Base-by-base conservation (phyloP, 1,140 invertebrate species). In the Onthophagus taurus region DNA sequence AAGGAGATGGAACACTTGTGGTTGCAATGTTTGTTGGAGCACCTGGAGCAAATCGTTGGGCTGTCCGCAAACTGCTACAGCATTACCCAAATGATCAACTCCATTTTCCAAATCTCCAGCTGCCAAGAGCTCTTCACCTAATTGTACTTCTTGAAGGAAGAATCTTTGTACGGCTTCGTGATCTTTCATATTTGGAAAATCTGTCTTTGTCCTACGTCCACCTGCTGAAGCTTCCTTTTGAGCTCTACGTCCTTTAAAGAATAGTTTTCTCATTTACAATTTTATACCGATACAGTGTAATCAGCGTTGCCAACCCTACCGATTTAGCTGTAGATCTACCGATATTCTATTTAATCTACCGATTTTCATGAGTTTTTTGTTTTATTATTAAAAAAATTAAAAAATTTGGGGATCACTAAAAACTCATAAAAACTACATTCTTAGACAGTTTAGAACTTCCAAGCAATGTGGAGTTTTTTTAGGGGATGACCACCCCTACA, bases 1-100 rank as follows among this genome's bases (percentile, higher is more conserved):
- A 8, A 96, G 72, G 54, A 91, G 66, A 47, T 87, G 80, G 74
- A 95, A 97, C 56, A 93, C 83, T 61, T 88, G 82, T 21, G 89
- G 85, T 46, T 93, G 90, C 58, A 97, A 72, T 39, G 91, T 94
- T 66, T 93, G 89, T 47, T 65, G 63, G 11, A 64, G 47, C 16
- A 79, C 76, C 67, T 89, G 81, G 14, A 98, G 70, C 9, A 97
- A 69, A 59, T 96, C 89, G 52, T 90, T 81, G 1, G 92, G 90
- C 62, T 97, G 91, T 14, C 89, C 89, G 66, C 94, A 97, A 2
- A 97, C 86, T n/a, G 90, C 85, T 17, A 97, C 83, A 14, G 94
- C 94, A 65, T 92, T 91, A 18, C 85, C 83, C 45, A 98, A 75
- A 68, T 97, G 94, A 62, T 97, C 91, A 17, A 97, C 84, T 42